These are phyloP conservation scores for Andrena fulva DNA, from an alignment of 2,888 invertebrate species.

Conservation along the genomic window DNA sequence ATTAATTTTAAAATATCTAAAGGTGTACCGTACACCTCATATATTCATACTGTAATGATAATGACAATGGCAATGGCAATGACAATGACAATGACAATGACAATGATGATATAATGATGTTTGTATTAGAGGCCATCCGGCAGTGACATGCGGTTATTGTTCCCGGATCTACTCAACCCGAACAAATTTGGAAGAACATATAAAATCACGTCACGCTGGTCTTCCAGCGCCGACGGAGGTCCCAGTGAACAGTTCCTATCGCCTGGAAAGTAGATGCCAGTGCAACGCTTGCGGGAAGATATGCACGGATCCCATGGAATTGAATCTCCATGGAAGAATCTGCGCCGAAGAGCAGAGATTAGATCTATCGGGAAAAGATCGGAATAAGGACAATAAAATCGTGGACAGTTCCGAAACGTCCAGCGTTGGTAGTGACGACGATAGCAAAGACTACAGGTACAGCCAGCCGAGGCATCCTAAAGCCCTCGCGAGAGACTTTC, in stretches of 20 bases:
- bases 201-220: constrained; percentile 83
- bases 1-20: constrained; percentile 6
- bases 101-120: constrained; percentile 30
- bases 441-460: constrained; percentile 78
- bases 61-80: constrained; percentile 10
- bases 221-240: constrained; percentile 78
- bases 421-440: constrained; percentile 80
- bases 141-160: constrained; percentile 84
- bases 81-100: constrained; percentile 2
- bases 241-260: constrained; percentile 47
- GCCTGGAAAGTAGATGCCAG: constrained; percentile 75
- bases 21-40: neutral
- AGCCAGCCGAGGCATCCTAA: no score
- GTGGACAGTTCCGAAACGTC: constrained; percentile 80
- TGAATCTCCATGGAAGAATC: constrained; percentile 80
- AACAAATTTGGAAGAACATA: constrained; percentile 84
- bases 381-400: constrained; percentile 81
- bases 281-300: constrained; percentile 82
- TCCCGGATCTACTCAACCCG: constrained; percentile 84
- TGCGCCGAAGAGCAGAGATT: constrained; percentile 75
- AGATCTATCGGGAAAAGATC: constrained; percentile 80
- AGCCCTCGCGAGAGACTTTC: no score
- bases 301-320: constrained; percentile 80
- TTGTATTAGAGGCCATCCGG: constrained; percentile 83
- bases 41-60: neutral